Conservation (phyloP, 2,113 vertebrate genomes). For the Strix uralensis region DNA sequence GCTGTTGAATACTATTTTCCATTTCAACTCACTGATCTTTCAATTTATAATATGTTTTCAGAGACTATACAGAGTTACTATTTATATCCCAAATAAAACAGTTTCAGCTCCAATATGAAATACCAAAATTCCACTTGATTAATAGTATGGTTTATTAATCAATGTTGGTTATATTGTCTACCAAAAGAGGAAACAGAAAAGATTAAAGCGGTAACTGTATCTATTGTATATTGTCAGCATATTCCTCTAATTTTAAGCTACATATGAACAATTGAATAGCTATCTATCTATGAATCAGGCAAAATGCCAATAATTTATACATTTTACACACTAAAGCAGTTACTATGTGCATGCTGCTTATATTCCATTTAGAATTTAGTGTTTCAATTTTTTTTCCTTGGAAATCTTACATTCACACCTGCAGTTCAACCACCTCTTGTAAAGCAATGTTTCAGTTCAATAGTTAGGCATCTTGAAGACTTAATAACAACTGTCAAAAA, state of each 20-base stretch:
- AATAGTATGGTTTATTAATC: not conserved
- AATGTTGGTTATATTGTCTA: not conserved
- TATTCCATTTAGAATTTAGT: not conserved
- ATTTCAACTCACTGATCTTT: not conserved
- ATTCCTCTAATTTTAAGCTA: not conserved
- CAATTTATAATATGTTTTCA: not conserved
- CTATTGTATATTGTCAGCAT: not conserved
- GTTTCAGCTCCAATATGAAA: not conserved
- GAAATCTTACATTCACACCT: not conserved
- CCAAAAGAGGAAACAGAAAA: not conserved
- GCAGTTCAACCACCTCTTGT: conserved; percentile 22
- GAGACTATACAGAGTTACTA: not conserved
- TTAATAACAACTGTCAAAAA: conserved; percentile 25
- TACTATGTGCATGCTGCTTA: not conserved
- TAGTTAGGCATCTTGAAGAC: not conserved
- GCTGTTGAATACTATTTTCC: not conserved
- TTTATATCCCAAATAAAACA: not conserved
- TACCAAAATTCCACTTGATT: not conserved
- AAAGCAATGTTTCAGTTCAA: conserved; percentile 41
- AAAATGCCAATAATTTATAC: not conserved
- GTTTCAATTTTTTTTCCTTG: not conserved
- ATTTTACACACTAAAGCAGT: not conserved
- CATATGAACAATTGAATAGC: not conserved
- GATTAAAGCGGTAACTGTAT: not conserved
- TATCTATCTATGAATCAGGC: not conserved